Percentiles rank a stretch among this genome's conserved stretches.
phyloP scores from a whole-genome alignment of 2,888 invertebrate genomes.

The Eustalomyia histrio region DNA sequence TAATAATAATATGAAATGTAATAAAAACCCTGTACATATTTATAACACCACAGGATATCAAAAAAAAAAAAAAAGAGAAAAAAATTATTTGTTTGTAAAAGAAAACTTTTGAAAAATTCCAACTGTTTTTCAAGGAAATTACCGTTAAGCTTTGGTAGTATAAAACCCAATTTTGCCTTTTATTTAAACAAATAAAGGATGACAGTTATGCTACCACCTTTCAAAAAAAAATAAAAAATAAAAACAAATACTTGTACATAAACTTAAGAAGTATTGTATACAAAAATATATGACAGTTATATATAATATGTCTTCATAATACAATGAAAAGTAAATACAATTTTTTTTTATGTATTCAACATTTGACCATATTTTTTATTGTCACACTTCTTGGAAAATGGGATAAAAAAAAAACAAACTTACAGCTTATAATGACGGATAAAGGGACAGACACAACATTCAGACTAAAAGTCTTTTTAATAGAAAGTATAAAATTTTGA shows the following conservation, averaged over 20 bases:
- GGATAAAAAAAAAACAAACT: conserved; percentile 16
- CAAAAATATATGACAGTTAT: conserved; percentile 41
- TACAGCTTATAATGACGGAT: conserved; percentile 32
- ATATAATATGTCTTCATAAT: conserved; percentile 49
- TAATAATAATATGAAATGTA: conserved; percentile 4
- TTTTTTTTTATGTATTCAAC: conserved; percentile 23
- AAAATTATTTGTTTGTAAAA: neutral
- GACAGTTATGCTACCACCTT: neutral
- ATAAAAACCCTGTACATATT: neutral
- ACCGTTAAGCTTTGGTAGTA: neutral
- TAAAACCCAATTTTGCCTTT: neutral
- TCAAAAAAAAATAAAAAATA: neutral
- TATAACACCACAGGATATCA: conserved; percentile 3
- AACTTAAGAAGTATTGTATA: neutral
- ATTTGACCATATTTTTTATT: conserved; percentile 42
- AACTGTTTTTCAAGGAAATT: conserved; percentile 2
- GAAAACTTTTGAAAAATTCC: neutral
- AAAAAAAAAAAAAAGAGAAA: no score
- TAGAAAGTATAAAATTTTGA: conserved; percentile 45
- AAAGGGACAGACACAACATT: neutral
- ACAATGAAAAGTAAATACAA: conserved; percentile 52
- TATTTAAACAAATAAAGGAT: neutral
- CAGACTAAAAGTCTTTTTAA: conserved; percentile 19
- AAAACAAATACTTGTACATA: neutral
- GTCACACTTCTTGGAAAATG: conserved; percentile 19